Percentiles rank a stretch among this genome's conserved stretches.
These are phyloP conservation scores for Thalpophila matura DNA, from an alignment of 2,888 invertebrate genomes.

Conservation along the genomic window DNA sequence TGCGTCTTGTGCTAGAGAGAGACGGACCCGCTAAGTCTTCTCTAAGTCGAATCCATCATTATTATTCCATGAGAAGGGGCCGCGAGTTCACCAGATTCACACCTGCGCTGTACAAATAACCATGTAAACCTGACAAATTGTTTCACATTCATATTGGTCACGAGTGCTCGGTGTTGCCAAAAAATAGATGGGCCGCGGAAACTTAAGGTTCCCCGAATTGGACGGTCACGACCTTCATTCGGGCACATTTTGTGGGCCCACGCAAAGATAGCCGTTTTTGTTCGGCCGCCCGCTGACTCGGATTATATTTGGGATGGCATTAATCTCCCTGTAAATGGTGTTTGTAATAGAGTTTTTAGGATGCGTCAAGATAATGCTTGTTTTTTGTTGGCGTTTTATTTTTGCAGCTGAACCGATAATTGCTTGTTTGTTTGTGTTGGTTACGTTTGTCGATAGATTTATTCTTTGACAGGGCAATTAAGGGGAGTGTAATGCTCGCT, in stretches of 20 bases:
- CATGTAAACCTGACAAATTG: slow-evolving; percentile 88
- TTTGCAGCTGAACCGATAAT: slow-evolving; percentile 46
- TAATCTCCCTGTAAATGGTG: slow-evolving; percentile 66
- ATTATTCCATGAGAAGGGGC: slow-evolving; percentile 82
- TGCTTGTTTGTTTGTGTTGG: slow-evolving; percentile 26
- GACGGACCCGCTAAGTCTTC: slow-evolving; percentile 75
- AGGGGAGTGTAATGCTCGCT: slow-evolving; percentile 17
- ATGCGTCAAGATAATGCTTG: slow-evolving; percentile 53
- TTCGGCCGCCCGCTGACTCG: slow-evolving; percentile 62
- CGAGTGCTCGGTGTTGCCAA: slow-evolving; percentile 71
- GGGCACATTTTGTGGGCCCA: slow-evolving; percentile 69
- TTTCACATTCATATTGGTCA: slow-evolving; percentile 87
- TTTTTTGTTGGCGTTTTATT: slow-evolving; percentile 49
- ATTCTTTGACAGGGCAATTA: slow-evolving; percentile 30
- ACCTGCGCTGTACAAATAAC: slow-evolving; percentile 88
- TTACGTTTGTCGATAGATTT: not conserved
- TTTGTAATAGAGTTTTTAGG: slow-evolving; percentile 66
- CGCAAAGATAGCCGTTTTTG: slow-evolving; percentile 72
- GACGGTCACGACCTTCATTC: slow-evolving; percentile 68
- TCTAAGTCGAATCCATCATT: slow-evolving; percentile 87
- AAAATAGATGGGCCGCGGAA: slow-evolving; percentile 71
- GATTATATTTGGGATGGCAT: slow-evolving; percentile 66
- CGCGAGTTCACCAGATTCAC: slow-evolving; percentile 69
- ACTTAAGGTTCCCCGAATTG: slow-evolving; percentile 72
- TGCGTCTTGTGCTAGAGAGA: slow-evolving; percentile 58